Evolutionary conservation across 2,113 vertebrate species (phyloP), one percentile per base, ranked within the genome.

Genomic region (Uria aalge): DNA sequence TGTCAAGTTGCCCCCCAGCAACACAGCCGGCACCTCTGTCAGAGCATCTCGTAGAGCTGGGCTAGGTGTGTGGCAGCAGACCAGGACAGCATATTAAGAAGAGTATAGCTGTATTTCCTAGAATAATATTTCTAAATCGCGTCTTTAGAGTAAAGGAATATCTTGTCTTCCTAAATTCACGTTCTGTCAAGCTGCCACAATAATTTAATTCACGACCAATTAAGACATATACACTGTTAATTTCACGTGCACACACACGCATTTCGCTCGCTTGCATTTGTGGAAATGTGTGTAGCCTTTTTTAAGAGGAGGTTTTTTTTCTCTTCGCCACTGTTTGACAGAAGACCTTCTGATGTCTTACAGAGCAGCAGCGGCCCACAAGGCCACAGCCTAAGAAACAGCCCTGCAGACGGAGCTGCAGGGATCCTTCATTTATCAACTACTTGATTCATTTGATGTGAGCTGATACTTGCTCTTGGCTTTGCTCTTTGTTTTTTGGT

Each of bases 11-110:
- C 18, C 43, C 30, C 48, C 52, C 68, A 60, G 47, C 55, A 76
- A 34, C 71, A 20, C 2, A 4, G 9, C 30, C 1, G 0, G 30
- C 38, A 15, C 22, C 52, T 48, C 20, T 40, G 23, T 2, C 9
- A 5, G 27, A 59, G 16, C 23, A 11, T 4, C 47, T n/a, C 0
- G 0, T 0, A 8, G 12, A 5, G 34, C 0, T 12, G 27, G 30
- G 29, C 19, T 4, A 12, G 2, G 24, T 5, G 11, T 3, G 40
- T 24, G 63, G n/a, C 48, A 45, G 48, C 41, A 52, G 40, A 45
- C 1, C 41, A n/a, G 45, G 36, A n/a, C 34, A 43, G 66, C 15
- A 6, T 2, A 24, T 21, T 13, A 41, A 59, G 23, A 56, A 24
- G 9, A 34, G 10, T 1, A 9, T 4, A 30, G 45, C 45, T 77